Percentiles rank a stretch among this genome's conserved stretches.
Conservation (phyloP, 2,113 vertebrate genomes). For the pig (Sus scrofa) region DNA sequence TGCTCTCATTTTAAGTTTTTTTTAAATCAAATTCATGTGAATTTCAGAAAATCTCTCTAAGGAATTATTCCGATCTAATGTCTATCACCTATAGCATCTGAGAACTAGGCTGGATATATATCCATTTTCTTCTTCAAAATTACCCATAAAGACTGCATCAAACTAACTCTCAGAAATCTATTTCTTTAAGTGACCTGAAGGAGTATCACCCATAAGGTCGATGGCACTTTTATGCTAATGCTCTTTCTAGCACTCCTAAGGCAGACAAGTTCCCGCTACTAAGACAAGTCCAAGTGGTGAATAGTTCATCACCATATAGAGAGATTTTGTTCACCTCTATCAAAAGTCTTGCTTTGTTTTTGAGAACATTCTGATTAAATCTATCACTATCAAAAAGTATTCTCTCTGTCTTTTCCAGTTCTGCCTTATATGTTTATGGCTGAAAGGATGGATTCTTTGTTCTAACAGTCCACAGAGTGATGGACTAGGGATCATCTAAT, state of each 20-base stretch:
- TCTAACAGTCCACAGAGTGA: not conserved
- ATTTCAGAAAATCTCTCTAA: conserved; percentile 22
- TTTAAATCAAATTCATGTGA: not conserved
- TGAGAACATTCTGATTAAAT: conserved; percentile 50
- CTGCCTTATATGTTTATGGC: not conserved
- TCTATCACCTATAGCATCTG: not conserved
- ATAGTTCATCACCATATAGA: conserved; percentile 65
- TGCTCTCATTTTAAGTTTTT: not conserved
- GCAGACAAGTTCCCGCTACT: not conserved
- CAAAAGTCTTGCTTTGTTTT: conserved; percentile 43
- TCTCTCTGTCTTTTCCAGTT: not conserved
- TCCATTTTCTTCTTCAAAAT: conserved; percentile 51
- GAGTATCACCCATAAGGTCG: not conserved
- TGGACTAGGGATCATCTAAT: fast-evolving
- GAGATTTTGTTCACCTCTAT: conserved; percentile 15
- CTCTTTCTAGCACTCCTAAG: not conserved
- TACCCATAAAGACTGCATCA: not conserved
- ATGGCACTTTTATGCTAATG: not conserved
- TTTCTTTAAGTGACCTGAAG: conserved; percentile 54
- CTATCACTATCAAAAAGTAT: not conserved
- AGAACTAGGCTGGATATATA: not conserved
- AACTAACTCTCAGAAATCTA: conserved; percentile 36
- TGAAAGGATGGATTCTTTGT: not conserved
- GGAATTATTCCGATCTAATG: not conserved
- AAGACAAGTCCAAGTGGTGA: not conserved